phyloP scores from a whole-genome alignment of 2,797 vertebrate species.

The Hephaestus fuliginosus region DNA sequence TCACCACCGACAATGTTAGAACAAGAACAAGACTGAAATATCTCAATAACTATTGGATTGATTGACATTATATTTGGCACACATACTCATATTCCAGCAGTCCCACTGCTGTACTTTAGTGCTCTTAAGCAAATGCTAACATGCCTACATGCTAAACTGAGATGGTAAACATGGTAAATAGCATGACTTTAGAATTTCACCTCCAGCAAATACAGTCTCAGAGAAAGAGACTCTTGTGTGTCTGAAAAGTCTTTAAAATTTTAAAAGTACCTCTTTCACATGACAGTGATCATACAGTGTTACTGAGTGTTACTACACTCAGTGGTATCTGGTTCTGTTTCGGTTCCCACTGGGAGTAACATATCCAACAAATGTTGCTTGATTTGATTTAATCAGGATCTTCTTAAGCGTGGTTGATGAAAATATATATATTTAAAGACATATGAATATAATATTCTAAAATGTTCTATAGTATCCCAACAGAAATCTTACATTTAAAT shows the following conservation, averaged over 20 bases:
- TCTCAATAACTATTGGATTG: neutral
- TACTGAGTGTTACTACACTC: too few relatives aligned
- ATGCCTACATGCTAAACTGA: neutral
- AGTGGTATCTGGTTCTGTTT: constrained; percentile 3
- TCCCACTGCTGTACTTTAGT: neutral
- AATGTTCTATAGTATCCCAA: constrained; percentile 13
- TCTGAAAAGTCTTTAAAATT: neutral
- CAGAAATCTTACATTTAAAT: constrained; percentile 19
- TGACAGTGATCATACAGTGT: neutral
- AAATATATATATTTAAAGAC: neutral
- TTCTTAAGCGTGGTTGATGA: constrained; percentile 16
- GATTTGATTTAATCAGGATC: neutral
- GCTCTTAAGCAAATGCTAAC: neutral
- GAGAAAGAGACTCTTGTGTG: neutral
- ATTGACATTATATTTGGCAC: neutral
- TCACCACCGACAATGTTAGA: too few relatives aligned
- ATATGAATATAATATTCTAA: neutral
- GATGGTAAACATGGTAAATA: neutral
- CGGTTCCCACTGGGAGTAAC: neutral
- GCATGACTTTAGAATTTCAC: neutral
- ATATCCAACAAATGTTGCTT: neutral
- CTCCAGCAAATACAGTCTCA: neutral
- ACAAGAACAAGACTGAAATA: neutral
- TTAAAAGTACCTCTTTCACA: neutral
- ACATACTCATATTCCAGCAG: neutral